Base-by-base conservation (phyloP, 1,140 invertebrate species). In the Hyphantria cunea region DNA sequence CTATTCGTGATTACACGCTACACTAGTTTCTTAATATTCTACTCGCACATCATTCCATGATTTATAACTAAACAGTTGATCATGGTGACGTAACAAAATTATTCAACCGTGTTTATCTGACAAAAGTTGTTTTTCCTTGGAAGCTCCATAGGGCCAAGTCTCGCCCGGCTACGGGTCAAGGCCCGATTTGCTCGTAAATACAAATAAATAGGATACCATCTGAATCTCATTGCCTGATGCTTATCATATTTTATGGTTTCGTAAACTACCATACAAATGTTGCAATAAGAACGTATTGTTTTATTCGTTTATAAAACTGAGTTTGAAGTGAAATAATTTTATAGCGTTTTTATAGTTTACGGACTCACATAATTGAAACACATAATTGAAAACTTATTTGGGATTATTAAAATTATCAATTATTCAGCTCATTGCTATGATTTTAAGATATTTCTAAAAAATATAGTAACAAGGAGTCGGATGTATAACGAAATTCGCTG, bases 201-300 rank as follows among this genome's bases (percentile, higher is more conserved):
- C 77, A 78, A 85, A 82, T 84, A 86, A 83, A 84, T 80, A 74
- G 74, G 78, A 76, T 77, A 72, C 71, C 72, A 72, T 70, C 75
- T 73, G 75, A 82, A 78, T 82, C 75, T 79, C 74, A 80, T 82
- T 80, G 80, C 66, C 70, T 68, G 82, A 86, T 82, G 72, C 75
- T 83, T 87, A 87, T 87, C 82, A 82, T 86, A 80, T 83, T 87
- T 87, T 87, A 87, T 84, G 76, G 70, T 78, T 82, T 72, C 75
- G 74, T 80, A 79, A 77, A 79, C 74, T 75, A 77, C 66, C 75
- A 70, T 74, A 73, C 68, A 72, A 80, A 86, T 74, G 66, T 76
- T 71, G 62, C 75, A 68, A 72, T 87, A 84, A 80, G 73, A 70
- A 72, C 61, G 61, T 69, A 70, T 77, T 78, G 66, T 68, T 76